Percentiles rank a stretch among this genome's conserved stretches.
These are phyloP conservation scores for Pediacus dermestoides DNA, from an alignment of 2,888 invertebrate species.

Conservation along the genomic window DNA sequence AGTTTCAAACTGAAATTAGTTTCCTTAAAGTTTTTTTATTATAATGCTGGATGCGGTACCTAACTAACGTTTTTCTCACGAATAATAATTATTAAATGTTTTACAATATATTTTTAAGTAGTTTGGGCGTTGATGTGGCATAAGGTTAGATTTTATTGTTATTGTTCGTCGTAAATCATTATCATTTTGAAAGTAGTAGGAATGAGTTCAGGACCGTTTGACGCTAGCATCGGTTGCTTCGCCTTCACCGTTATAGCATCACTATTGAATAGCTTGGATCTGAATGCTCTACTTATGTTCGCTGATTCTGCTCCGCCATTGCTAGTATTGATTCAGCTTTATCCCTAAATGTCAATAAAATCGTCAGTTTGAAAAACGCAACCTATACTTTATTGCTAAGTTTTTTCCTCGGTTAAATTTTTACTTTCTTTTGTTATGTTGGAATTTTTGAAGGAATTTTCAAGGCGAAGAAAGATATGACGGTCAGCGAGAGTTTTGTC, in stretches of 20 bases:
- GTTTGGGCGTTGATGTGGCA: too few relatives aligned
- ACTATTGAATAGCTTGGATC: slow-evolving; percentile 14
- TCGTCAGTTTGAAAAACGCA: slow-evolving; percentile 23
- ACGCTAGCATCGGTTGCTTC: slow-evolving; percentile 12
- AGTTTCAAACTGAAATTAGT: slow-evolving; percentile 1
- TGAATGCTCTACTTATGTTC: slow-evolving; percentile 11
- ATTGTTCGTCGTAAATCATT: neutral
- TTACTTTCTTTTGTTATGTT: too few relatives aligned
- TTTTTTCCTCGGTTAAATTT: too few relatives aligned
- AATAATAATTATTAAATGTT: neutral
- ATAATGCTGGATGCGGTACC: too few relatives aligned
- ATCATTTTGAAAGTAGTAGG: neutral
- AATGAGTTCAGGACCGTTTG: slow-evolving; percentile 9
- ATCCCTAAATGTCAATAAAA: slow-evolving; percentile 26
- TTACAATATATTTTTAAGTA: too few relatives aligned
- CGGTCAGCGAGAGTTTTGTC: too few relatives aligned
- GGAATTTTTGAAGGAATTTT: too few relatives aligned
- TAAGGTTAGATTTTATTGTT: neutral
- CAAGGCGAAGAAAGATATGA: too few relatives aligned
- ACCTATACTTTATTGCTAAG: slow-evolving; percentile 20
- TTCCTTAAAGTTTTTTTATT: slow-evolving; percentile 1
- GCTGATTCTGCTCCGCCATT: slow-evolving; percentile 15
- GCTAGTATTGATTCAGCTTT: slow-evolving; percentile 23
- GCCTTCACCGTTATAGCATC: slow-evolving; percentile 12
- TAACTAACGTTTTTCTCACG: too few relatives aligned